These are phyloP conservation scores for Scolopax mira DNA, from an alignment of 2,113 vertebrate genomes.

Conservation along the genomic window DNA sequence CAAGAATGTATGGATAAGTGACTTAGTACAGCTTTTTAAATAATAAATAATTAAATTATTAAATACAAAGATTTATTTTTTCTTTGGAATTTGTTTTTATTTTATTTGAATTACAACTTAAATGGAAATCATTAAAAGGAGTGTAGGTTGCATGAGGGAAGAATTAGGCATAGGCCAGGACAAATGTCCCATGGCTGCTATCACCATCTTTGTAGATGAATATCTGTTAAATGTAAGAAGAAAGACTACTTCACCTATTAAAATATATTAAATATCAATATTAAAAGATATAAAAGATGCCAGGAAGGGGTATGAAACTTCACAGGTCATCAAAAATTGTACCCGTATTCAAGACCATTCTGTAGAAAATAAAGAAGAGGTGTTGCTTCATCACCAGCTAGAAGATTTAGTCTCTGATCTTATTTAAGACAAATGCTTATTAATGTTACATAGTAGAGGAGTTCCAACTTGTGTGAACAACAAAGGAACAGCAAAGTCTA, in stretches of 20 bases:
- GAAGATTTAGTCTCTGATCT: neutral
- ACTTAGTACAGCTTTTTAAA: neutral
- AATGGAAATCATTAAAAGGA: neutral
- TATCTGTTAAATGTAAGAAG: neutral
- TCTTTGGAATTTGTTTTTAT: neutral
- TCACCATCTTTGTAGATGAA: neutral
- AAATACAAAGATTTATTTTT: neutral
- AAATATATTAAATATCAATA: neutral
- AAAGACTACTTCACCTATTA: neutral
- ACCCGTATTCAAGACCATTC: neutral
- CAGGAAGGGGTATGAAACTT: neutral
- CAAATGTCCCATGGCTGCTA: neutral
- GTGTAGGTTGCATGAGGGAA: neutral
- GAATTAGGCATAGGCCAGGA: neutral
- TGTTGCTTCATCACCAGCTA: neutral
- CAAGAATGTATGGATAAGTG: neutral
- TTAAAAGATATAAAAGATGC: neutral
- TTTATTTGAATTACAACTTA: neutral
- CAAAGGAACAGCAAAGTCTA: neutral
- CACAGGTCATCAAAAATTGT: neutral
- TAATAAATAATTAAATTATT: neutral
- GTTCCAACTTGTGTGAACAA: neutral
- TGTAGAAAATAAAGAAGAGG: neutral
- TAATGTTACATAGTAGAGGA: neutral
- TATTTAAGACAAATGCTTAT: neutral